Conservation (phyloP, 2,888 invertebrate species). For the Steinernema hermaphroditum region DNA sequence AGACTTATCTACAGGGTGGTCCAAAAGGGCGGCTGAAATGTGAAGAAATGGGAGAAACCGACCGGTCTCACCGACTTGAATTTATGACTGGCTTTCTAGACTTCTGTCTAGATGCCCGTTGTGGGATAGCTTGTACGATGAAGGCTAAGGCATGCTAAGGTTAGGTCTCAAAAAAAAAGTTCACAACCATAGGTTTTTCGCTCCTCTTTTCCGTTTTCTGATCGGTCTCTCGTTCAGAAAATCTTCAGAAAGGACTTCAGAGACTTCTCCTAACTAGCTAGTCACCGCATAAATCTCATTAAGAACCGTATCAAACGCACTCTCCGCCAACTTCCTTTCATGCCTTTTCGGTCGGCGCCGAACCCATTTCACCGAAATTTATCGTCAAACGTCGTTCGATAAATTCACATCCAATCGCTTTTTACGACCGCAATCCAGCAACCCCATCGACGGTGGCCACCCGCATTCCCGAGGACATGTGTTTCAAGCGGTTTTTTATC, state of each 20-base stretch:
- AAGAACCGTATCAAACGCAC: neutral
- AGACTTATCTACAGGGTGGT: no score
- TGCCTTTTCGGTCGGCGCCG: neutral
- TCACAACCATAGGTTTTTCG: neutral
- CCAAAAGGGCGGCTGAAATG: no score
- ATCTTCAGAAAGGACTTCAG: no score
- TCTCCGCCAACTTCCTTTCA: neutral
- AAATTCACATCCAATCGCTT: conserved; percentile 4
- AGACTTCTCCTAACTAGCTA: no score
- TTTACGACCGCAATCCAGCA: neutral
- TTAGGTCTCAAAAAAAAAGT: no score
- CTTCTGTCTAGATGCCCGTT: no score
- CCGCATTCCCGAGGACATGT: conserved; percentile 22
- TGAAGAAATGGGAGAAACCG: no score
- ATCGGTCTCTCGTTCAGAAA: neutral
- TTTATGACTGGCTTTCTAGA: no score
- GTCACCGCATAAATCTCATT: neutral
- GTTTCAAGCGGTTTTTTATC: neutral
- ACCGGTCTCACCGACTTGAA: no score
- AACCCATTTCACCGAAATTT: conserved; percentile 17
- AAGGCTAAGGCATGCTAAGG: no score
- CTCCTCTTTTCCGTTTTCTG: neutral
- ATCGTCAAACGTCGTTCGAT: conserved; percentile 11
- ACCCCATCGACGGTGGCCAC: neutral
- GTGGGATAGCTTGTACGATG: no score